Percentiles rank a stretch among this genome's conserved stretches.
Evolutionary conservation across 2,113 vertebrate species (phyloP).

Genomic region (Hippocampus guttulatus): DNA sequence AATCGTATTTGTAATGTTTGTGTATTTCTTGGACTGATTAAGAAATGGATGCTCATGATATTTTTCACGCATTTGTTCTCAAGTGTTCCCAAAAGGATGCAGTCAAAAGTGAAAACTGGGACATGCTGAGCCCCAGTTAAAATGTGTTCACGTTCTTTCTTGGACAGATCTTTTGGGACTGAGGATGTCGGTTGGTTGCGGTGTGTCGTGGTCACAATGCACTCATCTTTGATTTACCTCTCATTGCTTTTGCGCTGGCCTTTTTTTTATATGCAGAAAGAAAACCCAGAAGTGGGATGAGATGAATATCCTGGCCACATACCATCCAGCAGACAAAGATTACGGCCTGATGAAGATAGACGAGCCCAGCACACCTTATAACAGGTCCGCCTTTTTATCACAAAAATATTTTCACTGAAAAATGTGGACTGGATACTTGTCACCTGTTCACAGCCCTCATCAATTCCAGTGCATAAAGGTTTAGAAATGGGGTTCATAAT

Average conservation of each 20-base stretch:
- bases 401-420: neutral
- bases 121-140: constrained; percentile 44
- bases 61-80: constrained; percentile 18
- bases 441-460: neutral
- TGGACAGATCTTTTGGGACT: constrained; percentile 8
- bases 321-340: constrained; percentile 95
- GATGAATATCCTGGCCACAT: constrained; percentile 98
- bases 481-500: neutral
- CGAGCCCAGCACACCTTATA: constrained; percentile 94
- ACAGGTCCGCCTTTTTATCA: constrained; percentile 72
- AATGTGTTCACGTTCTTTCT: constrained; percentile 19
- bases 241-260: constrained; percentile 1
- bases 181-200: neutral
- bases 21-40: constrained; percentile 9
- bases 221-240: constrained; percentile 2
- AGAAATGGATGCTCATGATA: constrained; percentile 2
- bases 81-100: constrained; percentile 40
- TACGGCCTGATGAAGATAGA: constrained; percentile 99
- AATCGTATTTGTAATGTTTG: no score
- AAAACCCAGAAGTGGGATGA: constrained; percentile 99
- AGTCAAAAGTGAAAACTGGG: constrained; percentile 39
- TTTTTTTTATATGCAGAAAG: constrained; percentile 76
- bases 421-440: neutral
- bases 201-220: neutral
- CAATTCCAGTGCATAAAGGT: neutral